Evolutionary conservation across 2,888 invertebrate species (phyloP).

Genomic region (Corythucha ciliata): DNA sequence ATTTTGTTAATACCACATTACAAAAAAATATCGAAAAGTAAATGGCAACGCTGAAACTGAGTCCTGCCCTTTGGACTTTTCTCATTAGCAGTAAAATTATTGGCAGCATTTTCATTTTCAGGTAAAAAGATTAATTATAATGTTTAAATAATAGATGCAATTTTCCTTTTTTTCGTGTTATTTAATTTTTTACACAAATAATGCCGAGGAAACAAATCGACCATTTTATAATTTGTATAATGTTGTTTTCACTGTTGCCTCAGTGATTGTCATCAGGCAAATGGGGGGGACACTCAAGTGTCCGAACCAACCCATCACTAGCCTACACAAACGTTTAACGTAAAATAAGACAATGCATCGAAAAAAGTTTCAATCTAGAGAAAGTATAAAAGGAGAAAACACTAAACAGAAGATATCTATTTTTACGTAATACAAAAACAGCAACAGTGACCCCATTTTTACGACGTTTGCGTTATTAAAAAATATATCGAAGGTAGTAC

Average conservation of each 20-base stretch:
- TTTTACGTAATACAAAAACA: constrained; percentile 1
- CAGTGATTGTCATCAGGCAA: constrained; percentile 38
- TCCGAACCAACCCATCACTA: constrained; percentile 23
- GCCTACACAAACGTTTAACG: constrained; percentile 23
- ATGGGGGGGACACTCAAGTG: constrained; percentile 29
- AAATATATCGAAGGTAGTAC: no score
- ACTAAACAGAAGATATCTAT: not conserved
- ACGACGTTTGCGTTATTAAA: not conserved
- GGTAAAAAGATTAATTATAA: no score
- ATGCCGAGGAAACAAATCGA: constrained; percentile 15
- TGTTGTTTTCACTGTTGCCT: constrained; percentile 34
- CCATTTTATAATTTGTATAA: not conserved
- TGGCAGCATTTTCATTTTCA: no score
- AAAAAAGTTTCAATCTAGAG: not conserved
- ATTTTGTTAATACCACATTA: constrained; percentile 15
- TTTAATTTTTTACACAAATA: no score
- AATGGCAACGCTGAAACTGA: constrained; percentile 18
- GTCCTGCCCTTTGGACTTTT: constrained; percentile 4
- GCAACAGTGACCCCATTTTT: not conserved
- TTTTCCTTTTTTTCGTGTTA: not conserved
- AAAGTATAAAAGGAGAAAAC: not conserved
- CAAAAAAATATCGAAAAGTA: constrained; percentile 12
- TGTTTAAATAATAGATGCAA: no score
- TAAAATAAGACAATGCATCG: constrained; percentile 7
- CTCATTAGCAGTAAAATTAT: no score